Base-by-base conservation (phyloP, 2,113 vertebrate species). In the Anhinga anhinga region DNA sequence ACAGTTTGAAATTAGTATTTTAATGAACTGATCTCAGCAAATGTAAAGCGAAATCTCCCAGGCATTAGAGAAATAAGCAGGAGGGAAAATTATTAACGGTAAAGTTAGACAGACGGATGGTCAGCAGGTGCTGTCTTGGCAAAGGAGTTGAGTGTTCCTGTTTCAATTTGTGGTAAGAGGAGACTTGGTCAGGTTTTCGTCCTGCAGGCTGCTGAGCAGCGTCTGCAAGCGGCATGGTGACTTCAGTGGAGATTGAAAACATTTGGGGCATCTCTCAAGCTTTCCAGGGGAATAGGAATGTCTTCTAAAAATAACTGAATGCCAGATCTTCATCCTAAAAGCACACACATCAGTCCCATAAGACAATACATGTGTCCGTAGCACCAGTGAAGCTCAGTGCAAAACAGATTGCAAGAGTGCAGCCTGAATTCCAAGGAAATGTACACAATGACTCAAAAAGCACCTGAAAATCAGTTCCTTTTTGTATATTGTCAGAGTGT, bases 1-100 rank as follows among this genome's bases (percentile, higher is more conserved):
- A 98, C 97, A 69, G 86, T 94, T 87, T 34, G 93, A 98, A 98
- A 98, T 98, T 97, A 98, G 97, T 95, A 93, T 98, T 98, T 98
- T 98, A 98, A 98, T 98, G 97, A 98, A 97, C 95, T 95, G 95
- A 94, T 96, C 97, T 97, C 95, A 71, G 93, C 73, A 98, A 98
- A 98, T 74, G 90, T 95, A 96, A 96, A 96, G 94, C 7, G 11
- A 96, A 98, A 88, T 98, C 98, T 98, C 98, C 49, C 86, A 97
- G 97, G 97, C 95, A 96, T 97, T 98, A 73, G 56, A 74, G 94
- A 91, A 97, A 91, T 69, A 94, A 96, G 94, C 87, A 93, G 88
- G 94, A 97, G 89, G 86, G 91, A 81, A 92, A 92, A 88, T 84
- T 67, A 95, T 97, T 96, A 97, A 94, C 56, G 81, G 79, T 53